Evolutionary conservation across 2,888 invertebrate genomes (phyloP), one percentile per base, ranked within the genome.

Genomic region (Tiliacea aurago): DNA sequence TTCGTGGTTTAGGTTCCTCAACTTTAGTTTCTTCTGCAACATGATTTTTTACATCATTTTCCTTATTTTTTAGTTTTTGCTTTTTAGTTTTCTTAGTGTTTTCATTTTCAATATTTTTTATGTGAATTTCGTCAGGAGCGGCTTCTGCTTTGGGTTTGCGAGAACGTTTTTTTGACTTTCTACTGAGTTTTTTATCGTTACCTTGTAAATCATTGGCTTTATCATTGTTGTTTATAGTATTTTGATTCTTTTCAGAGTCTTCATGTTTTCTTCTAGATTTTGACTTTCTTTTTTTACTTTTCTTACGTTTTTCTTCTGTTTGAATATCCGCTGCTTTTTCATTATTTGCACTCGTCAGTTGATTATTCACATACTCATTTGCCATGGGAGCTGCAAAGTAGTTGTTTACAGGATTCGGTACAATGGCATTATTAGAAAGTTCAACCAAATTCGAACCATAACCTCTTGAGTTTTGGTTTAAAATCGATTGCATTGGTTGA

Each of bases 381-480:
- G 89, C 90, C 15, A 90, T 81, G 20, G 92, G 90, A 59, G 90
- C 62, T 58, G 90, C 86, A 59, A 90, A 89, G 77, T 93, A 92
- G 80, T 92, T 93, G 74, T 91, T 93, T 0, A 91, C 82, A 6
- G 90, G 77, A 82, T 90, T 91, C 9, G 91, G 88, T 6, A 70
- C 49, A 6, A 80, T 59, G 18, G 55, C 84, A 33, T 84, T 76
- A 43, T 72, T 67, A 45, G 79, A 73, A 47, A 76, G 72, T 18
- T 81, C 82, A 41, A 81, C 79, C 64, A 89, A 89, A 85, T 91
- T 89, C 71, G 88, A 85, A 79, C 87, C 86, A 33, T 85, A 90
- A 61, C 84, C 73, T 23, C 71, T 85, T 0, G 80, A 67, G 37
- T 83, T 90, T 70, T 89, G 88, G 51, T 91, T 87, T 13, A 89